These are phyloP conservation scores for Drosophila fulvimacula DNA, from an alignment of 2,888 invertebrate genomes.

Conservation along the genomic window DNA sequence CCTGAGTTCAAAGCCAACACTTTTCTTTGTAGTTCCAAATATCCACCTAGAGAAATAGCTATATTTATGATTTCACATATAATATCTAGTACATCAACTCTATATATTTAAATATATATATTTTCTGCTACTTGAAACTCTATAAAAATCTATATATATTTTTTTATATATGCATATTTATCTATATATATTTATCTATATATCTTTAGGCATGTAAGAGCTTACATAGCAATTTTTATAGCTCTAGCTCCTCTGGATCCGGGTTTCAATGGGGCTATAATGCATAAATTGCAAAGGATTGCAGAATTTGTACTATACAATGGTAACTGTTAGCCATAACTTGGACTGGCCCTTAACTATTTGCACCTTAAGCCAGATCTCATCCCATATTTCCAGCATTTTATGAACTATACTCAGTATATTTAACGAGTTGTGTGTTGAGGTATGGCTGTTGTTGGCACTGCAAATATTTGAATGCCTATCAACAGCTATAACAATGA, in stretches of 20 bases:
- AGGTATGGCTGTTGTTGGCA: constrained; percentile 5
- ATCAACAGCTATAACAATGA: constrained; percentile 12
- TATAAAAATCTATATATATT: neutral
- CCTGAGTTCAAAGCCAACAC: neutral
- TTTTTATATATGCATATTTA: too few relatives aligned
- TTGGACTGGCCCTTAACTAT: neutral
- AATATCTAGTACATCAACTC: neutral
- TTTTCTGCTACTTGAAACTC: neutral
- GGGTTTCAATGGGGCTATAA: neutral
- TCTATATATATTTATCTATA: too few relatives aligned
- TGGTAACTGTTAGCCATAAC: neutral
- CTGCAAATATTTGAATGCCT: constrained; percentile 41
- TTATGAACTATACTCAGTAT: neutral
- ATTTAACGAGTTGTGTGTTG: constrained; percentile 14
- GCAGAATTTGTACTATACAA: neutral
- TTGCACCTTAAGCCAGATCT: neutral
- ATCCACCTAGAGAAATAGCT: too few relatives aligned
- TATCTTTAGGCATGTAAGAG: too few relatives aligned
- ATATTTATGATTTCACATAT: too few relatives aligned
- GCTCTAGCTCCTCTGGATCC: neutral
- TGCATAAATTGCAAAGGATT: neutral
- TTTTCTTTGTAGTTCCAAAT: neutral
- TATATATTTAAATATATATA: neutral
- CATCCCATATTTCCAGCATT: neutral
- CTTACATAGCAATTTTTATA: neutral